phyloP scores from a whole-genome alignment of 2,113 vertebrate genomes.

The Hippopotamus amphibius region DNA sequence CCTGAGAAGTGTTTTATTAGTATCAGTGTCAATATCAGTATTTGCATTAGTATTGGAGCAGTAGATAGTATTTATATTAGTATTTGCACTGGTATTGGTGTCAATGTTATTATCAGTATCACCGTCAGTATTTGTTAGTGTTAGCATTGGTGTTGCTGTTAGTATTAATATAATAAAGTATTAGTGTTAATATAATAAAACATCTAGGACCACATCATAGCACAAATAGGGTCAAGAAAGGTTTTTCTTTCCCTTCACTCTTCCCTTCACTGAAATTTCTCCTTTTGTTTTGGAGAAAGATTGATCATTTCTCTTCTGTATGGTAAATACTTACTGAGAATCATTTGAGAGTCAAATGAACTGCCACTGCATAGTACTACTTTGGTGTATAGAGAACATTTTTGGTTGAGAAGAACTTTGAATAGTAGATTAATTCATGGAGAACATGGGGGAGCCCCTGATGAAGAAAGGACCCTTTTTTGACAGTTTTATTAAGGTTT shows the following conservation, averaged over 20 bases:
- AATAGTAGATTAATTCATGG: not conserved
- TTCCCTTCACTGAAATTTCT: conserved; percentile 10
- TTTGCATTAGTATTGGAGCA: not conserved
- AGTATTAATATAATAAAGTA: not conserved
- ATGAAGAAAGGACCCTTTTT: not conserved
- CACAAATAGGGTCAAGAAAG: not conserved
- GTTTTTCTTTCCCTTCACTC: not conserved
- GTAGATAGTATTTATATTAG: not conserved
- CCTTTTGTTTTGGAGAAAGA: not conserved
- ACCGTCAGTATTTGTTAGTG: not conserved
- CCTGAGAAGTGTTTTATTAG: not conserved
- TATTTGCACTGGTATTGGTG: not conserved
- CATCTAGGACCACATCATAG: not conserved
- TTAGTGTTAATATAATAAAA: not conserved
- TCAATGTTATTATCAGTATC: not conserved
- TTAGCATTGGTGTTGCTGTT: not conserved
- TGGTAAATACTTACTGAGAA: not conserved
- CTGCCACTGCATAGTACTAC: not conserved
- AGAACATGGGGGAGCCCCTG: not conserved
- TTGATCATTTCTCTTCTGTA: not conserved
- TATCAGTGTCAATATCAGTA: not conserved
- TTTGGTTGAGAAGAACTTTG: not conserved
- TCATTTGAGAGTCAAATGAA: not conserved
- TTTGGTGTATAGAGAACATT: not conserved
- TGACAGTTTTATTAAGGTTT: not conserved